Conservation (phyloP, 1,140 invertebrate species). For the Popillia japonica region DNA sequence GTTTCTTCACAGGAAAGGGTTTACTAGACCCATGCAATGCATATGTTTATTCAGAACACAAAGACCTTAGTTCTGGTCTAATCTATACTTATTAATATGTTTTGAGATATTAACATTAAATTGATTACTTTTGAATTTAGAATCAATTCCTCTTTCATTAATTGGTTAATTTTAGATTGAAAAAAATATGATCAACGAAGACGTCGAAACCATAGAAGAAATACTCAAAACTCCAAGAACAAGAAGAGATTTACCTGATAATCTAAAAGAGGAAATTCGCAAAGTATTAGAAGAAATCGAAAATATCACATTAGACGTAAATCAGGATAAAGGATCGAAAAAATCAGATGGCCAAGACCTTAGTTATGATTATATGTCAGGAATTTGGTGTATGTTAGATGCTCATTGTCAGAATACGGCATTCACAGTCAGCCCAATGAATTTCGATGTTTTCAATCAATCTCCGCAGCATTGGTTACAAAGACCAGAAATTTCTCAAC, state of each 20-base stretch:
- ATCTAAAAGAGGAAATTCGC: not conserved
- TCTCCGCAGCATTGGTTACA: constrained; percentile 50
- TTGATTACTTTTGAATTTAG: not conserved
- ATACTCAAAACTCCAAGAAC: not conserved
- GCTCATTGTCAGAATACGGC: constrained; percentile 43
- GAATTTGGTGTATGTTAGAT: constrained; percentile 53
- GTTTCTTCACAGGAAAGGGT: not conserved
- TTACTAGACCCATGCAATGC: no score
- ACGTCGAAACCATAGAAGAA: not conserved
- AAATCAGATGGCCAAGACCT: not conserved
- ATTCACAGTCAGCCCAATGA: constrained; percentile 50
- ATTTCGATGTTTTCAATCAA: constrained; percentile 48
- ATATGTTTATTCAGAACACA: no score
- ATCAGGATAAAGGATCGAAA: not conserved
- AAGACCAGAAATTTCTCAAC: constrained; percentile 47
- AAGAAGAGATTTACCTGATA: not conserved
- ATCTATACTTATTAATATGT: no score
- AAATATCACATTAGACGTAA: not conserved
- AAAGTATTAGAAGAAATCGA: not conserved
- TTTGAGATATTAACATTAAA: no score
- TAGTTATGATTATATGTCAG: constrained; percentile 43
- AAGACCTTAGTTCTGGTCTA: no score
- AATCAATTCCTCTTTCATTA: not conserved
- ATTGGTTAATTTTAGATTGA: not conserved
- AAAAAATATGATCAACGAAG: constrained; percentile 28